These are phyloP conservation scores for Synanthedon myopaeformis DNA, from an alignment of 2,888 invertebrate genomes.

Conservation along the genomic window DNA sequence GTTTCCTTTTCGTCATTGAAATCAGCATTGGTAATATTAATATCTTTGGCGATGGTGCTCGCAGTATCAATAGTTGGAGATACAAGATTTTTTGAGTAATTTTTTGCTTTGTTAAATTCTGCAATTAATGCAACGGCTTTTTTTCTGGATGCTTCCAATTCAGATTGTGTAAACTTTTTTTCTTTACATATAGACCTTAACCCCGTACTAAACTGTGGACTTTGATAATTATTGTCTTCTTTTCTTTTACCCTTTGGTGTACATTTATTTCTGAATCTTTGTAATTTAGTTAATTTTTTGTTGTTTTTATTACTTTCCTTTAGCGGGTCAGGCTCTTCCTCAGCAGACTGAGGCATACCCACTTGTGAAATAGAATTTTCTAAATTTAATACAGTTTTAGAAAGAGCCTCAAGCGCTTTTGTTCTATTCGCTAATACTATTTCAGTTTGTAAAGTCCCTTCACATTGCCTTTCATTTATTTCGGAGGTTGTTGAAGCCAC, in stretches of 20 bases:
- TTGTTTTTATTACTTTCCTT: neutral
- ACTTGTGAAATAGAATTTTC: neutral
- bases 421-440: neutral
- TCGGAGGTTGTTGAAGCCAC: neutral
- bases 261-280: conserved; percentile 32
- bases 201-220: conserved; percentile 8
- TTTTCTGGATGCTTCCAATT: conserved; percentile 22
- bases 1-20: neutral
- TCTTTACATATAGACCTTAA: conserved; percentile 5
- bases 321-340: neutral
- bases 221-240: conserved; percentile 11
- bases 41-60: neutral
- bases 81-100: neutral
- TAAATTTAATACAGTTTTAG: neutral
- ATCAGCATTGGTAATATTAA: neutral
- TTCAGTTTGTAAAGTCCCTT: neutral
- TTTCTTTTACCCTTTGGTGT: conserved; percentile 41
- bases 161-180: conserved; percentile 10
- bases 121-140: conserved; percentile 36
- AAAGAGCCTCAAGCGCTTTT: neutral
- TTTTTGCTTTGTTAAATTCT: conserved; percentile 13
- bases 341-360: neutral
- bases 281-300: conserved; percentile 31
- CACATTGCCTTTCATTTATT: neutral
- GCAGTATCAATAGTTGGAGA: neutral